Base-by-base conservation (phyloP, 1,140 invertebrate genomes). In the Plutomurus gul region DNA sequence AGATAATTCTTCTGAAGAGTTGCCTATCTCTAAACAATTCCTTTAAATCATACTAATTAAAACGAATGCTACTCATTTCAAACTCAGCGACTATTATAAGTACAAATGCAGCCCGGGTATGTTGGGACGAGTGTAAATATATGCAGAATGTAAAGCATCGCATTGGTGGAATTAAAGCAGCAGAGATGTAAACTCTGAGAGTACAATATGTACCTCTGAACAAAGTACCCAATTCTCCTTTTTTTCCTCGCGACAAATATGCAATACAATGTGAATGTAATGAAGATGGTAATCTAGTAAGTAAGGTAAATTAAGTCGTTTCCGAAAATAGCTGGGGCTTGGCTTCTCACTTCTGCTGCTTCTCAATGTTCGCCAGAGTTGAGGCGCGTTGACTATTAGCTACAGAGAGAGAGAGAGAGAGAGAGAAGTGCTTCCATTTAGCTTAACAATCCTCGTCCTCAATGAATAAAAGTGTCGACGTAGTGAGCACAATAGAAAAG, bases 391-490 rank as follows among this genome's bases (percentile, higher is more conserved):
- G 56, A n/a, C n/a, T n/a, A n/a, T n/a, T n/a, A n/a, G n/a, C n/a
- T n/a, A n/a, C n/a, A n/a, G n/a, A n/a, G n/a, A n/a, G n/a, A n/a
- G n/a, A n/a, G n/a, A n/a, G n/a, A n/a, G n/a, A n/a, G n/a, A n/a
- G n/a, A n/a, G n/a, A n/a, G n/a, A 65, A 33, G 56, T 65, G 56
- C 36, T 65, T 65, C 56, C 56, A 65, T 65, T 65, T 65, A 65
- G 56, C 56, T 65, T 65, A 65, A 65, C 56, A 65, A 65, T 65
- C 56, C 56, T 65, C 56, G n/a, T n/a, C n/a, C n/a, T n/a, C n/a
- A n/a, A 65, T 65, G 56, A 65, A 65, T 65, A 65, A 65, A 65
- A 65, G 56, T 65, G 56, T 65, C 56, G 56, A 65, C n/a, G n/a
- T n/a, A 65, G 36, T 30, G 25, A 65, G 13, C 13, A 65, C 51